Percentiles rank a stretch among this genome's conserved stretches.
Conservation (phyloP, 2,113 vertebrate genomes). For the Ptyas mucosa region DNA sequence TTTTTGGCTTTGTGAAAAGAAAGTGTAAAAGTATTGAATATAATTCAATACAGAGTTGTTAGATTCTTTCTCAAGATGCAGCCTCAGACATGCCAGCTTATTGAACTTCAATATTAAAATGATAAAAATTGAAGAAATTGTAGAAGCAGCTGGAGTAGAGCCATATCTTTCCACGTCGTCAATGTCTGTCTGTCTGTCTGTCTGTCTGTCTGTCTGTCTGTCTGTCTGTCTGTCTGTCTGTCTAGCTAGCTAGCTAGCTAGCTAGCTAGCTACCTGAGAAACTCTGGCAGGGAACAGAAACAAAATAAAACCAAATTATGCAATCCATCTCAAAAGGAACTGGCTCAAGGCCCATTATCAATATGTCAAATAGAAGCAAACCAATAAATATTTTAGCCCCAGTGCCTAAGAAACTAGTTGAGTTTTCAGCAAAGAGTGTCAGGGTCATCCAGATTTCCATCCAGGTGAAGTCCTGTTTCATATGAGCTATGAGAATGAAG, state of each 20-base stretch:
- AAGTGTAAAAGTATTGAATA: background rate
- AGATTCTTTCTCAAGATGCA: background rate
- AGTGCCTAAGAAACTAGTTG: background rate
- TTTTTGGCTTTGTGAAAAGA: background rate
- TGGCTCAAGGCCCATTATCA: background rate
- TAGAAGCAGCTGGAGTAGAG: background rate
- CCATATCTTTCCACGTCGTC: background rate
- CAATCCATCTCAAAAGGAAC: background rate
- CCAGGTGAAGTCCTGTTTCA: background rate
- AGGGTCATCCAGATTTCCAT: background rate
- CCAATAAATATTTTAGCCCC: background rate
- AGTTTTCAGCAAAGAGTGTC: background rate
- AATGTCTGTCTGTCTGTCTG: background rate
- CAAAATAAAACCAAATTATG: background rate
- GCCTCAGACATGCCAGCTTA: background rate
- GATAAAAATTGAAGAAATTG: background rate
- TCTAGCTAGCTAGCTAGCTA: no score
- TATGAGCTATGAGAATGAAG: background rate
- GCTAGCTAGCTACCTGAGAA: background rate
- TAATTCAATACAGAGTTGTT: background rate
- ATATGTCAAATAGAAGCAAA: background rate
- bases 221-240: background rate
- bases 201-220: background rate
- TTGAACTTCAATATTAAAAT: slow-evolving; percentile 5
- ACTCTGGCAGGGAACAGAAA: background rate